Evolutionary conservation across 2,888 invertebrate species (phyloP), one percentile per base, ranked within the genome.

Genomic region (Apamea anceps): DNA sequence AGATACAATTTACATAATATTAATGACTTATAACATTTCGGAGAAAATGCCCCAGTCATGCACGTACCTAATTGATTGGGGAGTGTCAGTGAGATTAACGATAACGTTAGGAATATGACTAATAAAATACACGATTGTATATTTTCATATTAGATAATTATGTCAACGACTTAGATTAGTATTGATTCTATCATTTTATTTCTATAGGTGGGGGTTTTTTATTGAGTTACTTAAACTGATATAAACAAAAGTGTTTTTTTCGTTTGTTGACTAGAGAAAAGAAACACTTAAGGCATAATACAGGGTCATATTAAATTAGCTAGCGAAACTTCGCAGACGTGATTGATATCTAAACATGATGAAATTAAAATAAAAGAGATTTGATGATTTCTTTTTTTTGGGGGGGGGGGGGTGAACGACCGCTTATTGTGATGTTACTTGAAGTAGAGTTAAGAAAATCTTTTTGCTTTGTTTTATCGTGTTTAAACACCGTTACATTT

Each of bases 1-100:
- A 60, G 32, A 25, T 54, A 72, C 1, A 21, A 12, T 37, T 60
- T 60, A 77, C n/a, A 57, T 21, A 25, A 77, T 77, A 25, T 25
- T 2, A 13, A 48, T 28, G 37, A 68, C 42, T 45, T 10, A 42
- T 21, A 32, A 70, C 8, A 70, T 42, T n/a, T 57, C 21, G 6
- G n/a, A 21, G 77, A 32, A 77, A 77, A 54, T n/a, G 18, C 12
- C 60, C 18, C 48, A 37, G n/a, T 78, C 57, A 28, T 48, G 12
- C 18, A 25, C 1, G 6, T 48, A n/a, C n/a, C n/a, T n/a, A 18
- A 32, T 25, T 57, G 28, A 60, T 21, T 51, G 28, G 28, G 48
- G 37, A 25, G 37, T 48, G 60, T 6, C 25, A 37, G 12, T 32
- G 18, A 57, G n/a, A 57, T 62, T 57, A 32, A 54, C 10, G 68